Evolutionary conservation across 2,888 invertebrate species (phyloP), one percentile per base, ranked within the genome.

Genomic region (Galerucella calmariensis): DNA sequence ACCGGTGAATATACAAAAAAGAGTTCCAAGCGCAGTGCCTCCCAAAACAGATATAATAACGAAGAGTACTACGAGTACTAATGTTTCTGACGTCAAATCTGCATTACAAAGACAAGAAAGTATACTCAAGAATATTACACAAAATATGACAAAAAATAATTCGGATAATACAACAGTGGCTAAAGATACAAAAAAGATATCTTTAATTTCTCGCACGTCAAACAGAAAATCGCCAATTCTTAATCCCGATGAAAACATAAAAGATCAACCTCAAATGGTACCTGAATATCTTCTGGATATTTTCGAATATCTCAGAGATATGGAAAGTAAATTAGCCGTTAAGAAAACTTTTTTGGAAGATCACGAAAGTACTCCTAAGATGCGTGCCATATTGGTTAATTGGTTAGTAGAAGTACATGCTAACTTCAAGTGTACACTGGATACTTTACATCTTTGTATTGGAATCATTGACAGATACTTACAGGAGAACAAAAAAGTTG

Each of bases 361-460:
- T 51, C 94, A 94, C 75, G 87, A 90, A 88, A 90, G 97, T 12
- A 94, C 94, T 12, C 90, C 94, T 1, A 93, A 92, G 82, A 98
- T 98, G 97, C 91, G 98, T 77, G 90, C 93, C 14, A 94, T 97
- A 66, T 90, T 99, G 16, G 90, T 98, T 75, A 97, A 98, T 86
- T 99, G 98, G 98, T 89, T 99, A 69, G 94, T 96, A 16, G 97
- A 97, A 83, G 97, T 98, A 10, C 97, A 97, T 81, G 88, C 91
- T 67, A 94, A 96, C 84, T 98, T 97, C 87, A 93, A 93, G 78
- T 89, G 97, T 70, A 88, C 94, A 20, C 91, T 94, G 71, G 99
- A 99, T 88, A 98, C 98, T 10, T 92, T 97, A 76, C 96, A 97
- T 85, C 88, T 98, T 83, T 93, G 96, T 72, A 92, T 98, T 70